A percentile compares a stretch with the other conserved stretches of the same genome.
Conservation (phyloP, 30 jellyfish, hydroid and myxozoan species). For the Cassiopea xamachana region DNA sequence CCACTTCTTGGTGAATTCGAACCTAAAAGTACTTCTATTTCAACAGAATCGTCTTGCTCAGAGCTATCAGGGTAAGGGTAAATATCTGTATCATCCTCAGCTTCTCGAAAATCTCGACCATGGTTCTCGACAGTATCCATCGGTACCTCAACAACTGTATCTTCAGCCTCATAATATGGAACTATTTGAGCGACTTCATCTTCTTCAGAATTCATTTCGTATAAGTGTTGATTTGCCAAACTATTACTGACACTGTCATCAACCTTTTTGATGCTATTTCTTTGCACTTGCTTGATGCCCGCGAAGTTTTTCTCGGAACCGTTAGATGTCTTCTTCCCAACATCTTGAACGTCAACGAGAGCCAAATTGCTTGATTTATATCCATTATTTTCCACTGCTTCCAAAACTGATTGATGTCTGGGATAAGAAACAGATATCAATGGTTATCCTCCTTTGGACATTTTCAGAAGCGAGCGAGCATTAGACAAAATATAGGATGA, state of each 20-base stretch:
- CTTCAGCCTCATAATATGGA: constrained; percentile 48
- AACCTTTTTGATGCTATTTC: neutral
- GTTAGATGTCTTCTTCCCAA: neutral
- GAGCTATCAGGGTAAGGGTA: constrained; percentile 50
- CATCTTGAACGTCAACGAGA: neutral
- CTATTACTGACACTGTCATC: neutral
- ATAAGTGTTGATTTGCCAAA: neutral
- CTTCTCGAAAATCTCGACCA: neutral
- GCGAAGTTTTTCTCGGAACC: neutral
- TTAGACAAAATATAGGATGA: too few relatives aligned
- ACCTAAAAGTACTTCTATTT: constrained; percentile 58
- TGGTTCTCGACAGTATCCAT: neutral
- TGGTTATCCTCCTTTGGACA: neutral
- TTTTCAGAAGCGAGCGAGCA: too few relatives aligned
- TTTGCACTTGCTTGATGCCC: neutral
- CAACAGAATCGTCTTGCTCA: constrained; percentile 63
- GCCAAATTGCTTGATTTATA: neutral
- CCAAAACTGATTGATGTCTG: neutral
- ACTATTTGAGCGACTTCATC: constrained; percentile 50
- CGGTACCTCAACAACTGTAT: neutral
- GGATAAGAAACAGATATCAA: neutral
- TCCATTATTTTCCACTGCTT: neutral
- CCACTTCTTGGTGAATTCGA: constrained; percentile 44
- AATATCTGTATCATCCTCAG: constrained; percentile 29
- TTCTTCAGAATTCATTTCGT: neutral